phyloP scores from a whole-genome alignment of 2,888 invertebrate genomes.

The Conchocele bisecta region DNA sequence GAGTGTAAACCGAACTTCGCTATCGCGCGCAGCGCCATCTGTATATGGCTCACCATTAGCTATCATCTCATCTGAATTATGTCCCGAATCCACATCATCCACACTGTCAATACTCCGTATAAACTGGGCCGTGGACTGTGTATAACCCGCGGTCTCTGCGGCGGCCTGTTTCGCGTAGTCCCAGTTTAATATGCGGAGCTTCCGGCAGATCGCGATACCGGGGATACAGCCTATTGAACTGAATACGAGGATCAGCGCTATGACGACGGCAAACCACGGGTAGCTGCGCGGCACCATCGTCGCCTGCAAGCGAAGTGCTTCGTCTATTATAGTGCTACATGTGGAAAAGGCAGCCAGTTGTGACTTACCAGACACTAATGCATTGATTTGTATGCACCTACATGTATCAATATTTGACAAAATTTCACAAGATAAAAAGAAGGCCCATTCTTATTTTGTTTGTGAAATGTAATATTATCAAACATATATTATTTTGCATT shows the following conservation, averaged over 20 bases:
- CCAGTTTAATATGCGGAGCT: conserved; percentile 63
- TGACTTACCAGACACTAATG: no score
- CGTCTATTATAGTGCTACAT: no score
- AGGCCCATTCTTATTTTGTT: no score
- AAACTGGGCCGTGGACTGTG: conserved; percentile 68
- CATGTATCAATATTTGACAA: no score
- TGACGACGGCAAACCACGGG: conserved; percentile 69
- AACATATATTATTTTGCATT: no score
- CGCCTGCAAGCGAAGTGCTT: conserved; percentile 35
- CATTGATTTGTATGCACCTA: no score
- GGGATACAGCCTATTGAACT: conserved; percentile 72
- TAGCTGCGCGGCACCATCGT: conserved; percentile 48
- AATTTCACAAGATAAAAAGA: no score
- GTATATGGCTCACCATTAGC: no score
- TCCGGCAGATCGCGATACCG: conserved; percentile 66
- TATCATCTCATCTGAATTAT: conserved; percentile 64
- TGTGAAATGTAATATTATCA: no score
- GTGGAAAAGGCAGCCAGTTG: no score
- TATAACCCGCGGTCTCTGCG: conserved; percentile 64
- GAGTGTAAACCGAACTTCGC: no score
- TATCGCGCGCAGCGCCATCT: no score
- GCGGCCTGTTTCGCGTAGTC: conserved; percentile 66
- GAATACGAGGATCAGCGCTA: conserved; percentile 66
- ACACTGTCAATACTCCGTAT: conserved; percentile 59
- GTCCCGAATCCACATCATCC: conserved; percentile 63